phyloP scores from a whole-genome alignment of 2,888 invertebrate genomes.

The Melinaea menophilus region DNA sequence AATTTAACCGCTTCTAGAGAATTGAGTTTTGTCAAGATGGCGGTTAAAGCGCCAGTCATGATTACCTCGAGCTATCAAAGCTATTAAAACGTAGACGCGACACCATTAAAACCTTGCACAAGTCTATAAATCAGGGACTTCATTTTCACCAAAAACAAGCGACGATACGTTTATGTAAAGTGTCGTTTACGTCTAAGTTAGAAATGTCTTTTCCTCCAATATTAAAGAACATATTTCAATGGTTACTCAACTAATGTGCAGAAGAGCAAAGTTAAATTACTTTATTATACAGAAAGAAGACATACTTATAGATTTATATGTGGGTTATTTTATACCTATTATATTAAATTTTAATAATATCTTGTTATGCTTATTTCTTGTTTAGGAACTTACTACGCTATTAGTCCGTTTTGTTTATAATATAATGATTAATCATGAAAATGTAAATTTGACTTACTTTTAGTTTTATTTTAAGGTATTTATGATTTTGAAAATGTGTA shows the following conservation, averaged over 20 bases:
- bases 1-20: not conserved
- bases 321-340: not conserved
- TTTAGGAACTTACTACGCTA: no score
- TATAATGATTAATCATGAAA: no score
- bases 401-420: no score
- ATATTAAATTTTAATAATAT: no score
- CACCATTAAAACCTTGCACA: slow-evolving; percentile 34
- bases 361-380: no score
- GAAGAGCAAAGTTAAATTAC: slow-evolving; percentile 22
- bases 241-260: slow-evolving; percentile 22
- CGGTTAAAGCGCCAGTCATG: slow-evolving; percentile 19
- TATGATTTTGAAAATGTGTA: not conserved
- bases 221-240: slow-evolving; percentile 29
- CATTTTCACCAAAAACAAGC: slow-evolving; percentile 28
- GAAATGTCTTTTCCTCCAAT: slow-evolving; percentile 26
- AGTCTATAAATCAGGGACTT: slow-evolving; percentile 46
- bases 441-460: no score
- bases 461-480: not conserved
- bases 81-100: slow-evolving; percentile 32
- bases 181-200: slow-evolving; percentile 22
- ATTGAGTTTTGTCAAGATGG: slow-evolving; percentile 5
- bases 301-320: not conserved
- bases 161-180: slow-evolving; percentile 17
- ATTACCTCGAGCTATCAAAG: slow-evolving; percentile 22
- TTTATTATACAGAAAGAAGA: slow-evolving; percentile 13